These are phyloP conservation scores for Anas bernieri DNA, from an alignment of 2,797 vertebrate genomes.

Conservation along the genomic window DNA sequence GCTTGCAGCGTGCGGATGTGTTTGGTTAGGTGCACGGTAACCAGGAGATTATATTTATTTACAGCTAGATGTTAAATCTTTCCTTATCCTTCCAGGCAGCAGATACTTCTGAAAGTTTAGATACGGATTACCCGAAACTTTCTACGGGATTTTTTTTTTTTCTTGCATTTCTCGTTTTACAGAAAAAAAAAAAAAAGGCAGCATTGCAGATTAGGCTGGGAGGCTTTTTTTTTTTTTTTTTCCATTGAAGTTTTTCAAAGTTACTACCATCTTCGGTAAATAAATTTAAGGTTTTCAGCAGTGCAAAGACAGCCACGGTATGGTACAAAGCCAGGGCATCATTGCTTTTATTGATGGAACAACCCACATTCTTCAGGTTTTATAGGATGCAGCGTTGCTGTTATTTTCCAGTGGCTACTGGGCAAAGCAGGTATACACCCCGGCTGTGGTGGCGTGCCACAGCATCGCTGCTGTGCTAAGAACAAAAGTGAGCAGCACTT, in stretches of 20 bases:
- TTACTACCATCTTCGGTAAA: neutral
- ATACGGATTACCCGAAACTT: neutral
- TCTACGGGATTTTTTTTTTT: neutral
- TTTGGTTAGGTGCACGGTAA: neutral
- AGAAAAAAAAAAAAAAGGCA: neutral
- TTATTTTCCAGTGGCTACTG: neutral
- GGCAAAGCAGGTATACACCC: neutral
- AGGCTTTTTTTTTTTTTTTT: neutral
- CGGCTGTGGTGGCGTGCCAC: neutral
- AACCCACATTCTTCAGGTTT: neutral
- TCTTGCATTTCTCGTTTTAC: neutral
- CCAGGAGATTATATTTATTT: neutral
- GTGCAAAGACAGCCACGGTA: neutral
- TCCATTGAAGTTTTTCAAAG: neutral
- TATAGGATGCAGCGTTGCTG: neutral
- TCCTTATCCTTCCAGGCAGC: neutral
- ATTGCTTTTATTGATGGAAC: neutral
- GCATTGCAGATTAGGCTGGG: neutral
- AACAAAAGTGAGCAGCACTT: neutral
- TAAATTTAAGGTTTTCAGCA: neutral
- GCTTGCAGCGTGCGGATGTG: neutral
- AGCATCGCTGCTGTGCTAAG: neutral
- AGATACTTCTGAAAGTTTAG: constrained; percentile 11
- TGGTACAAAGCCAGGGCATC: neutral
- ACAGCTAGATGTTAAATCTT: constrained; percentile 4